Percentiles rank a stretch among this genome's conserved stretches.
Evolutionary conservation across 2,888 invertebrate species (phyloP).

Genomic region (Acholoe squamosa): DNA sequence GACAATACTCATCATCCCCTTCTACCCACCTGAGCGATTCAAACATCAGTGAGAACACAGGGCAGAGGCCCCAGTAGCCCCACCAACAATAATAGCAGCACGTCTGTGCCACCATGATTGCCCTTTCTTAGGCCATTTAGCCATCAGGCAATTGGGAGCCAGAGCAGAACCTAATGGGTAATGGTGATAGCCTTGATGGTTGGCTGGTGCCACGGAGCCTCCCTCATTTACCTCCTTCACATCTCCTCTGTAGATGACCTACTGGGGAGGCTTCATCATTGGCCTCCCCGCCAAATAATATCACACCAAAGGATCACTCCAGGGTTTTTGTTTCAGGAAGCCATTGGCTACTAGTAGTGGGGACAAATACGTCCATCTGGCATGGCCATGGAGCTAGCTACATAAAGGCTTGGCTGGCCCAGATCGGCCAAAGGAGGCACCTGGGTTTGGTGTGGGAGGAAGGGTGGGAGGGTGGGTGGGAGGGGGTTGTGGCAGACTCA

Average conservation of each 20-base stretch:
- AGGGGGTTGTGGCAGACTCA: neutral
- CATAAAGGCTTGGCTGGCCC: slow-evolving; percentile 7
- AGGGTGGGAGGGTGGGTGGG: neutral
- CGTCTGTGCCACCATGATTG: slow-evolving; percentile 43
- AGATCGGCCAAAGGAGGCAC: neutral
- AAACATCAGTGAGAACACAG: slow-evolving; percentile 22
- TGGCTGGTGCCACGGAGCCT: neutral
- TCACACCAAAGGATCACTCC: slow-evolving; percentile 51
- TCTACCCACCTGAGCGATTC: slow-evolving; percentile 40
- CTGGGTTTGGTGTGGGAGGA: neutral
- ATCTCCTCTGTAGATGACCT: slow-evolving; percentile 52
- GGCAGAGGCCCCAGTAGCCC: neutral
- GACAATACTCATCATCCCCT: slow-evolving; percentile 19
- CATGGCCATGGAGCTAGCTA: neutral
- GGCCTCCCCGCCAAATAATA: slow-evolving; percentile 40
- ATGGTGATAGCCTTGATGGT: slow-evolving; percentile 55
- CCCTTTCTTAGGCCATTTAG: slow-evolving; percentile 55
- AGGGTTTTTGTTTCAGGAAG: slow-evolving; percentile 43
- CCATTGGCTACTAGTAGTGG: neutral
- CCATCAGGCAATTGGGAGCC: slow-evolving; percentile 36
- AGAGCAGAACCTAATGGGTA: slow-evolving; percentile 41
- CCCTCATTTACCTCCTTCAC: slow-evolving; percentile 37
- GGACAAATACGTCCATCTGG: slow-evolving; percentile 29
- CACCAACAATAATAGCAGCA: slow-evolving; percentile 30
- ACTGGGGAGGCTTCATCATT: slow-evolving; percentile 37